These are phyloP conservation scores for Atherix ibis DNA, from an alignment of 2,888 invertebrate genomes.

Conservation along the genomic window DNA sequence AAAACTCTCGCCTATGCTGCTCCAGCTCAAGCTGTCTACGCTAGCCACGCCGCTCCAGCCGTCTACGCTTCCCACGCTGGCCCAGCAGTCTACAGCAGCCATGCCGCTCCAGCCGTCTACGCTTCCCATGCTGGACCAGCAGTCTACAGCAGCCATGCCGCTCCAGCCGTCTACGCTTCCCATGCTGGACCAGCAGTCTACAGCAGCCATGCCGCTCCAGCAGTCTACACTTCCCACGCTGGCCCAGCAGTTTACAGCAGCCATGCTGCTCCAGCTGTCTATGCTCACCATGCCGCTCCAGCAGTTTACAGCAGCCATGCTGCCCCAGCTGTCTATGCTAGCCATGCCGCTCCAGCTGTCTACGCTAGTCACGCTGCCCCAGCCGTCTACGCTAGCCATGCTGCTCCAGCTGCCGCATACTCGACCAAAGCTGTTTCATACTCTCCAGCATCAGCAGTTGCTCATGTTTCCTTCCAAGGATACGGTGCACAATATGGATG, in stretches of 20 bases:
- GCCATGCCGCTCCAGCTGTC: background rate
- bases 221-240: constrained; percentile 6
- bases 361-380: background rate
- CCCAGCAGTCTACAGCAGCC: constrained; percentile 2
- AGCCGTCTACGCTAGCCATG: background rate
- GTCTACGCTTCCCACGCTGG: constrained; percentile 4
- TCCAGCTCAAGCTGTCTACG: constrained; percentile 9
- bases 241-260: background rate
- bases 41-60: constrained; percentile 11
- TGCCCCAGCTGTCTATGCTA: background rate
- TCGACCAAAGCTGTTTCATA: constrained; percentile 6
- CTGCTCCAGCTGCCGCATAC: constrained; percentile 2
- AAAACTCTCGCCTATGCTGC: constrained; percentile 18
- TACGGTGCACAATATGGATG: constrained; percentile 6
- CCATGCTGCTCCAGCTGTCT: constrained; percentile 8
- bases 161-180: constrained; percentile 7
- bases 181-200: constrained; percentile 7
- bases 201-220: constrained; percentile 8
- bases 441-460: constrained; percentile 5
- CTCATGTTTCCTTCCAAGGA: constrained; percentile 7
- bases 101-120: constrained; percentile 9
- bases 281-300: constrained; percentile 5
- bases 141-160: constrained; percentile 11
- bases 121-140: constrained; percentile 10
- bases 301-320: background rate